These are phyloP conservation scores for Chloroclystis v-ata DNA, from an alignment of 2,888 invertebrate genomes.

Conservation along the genomic window DNA sequence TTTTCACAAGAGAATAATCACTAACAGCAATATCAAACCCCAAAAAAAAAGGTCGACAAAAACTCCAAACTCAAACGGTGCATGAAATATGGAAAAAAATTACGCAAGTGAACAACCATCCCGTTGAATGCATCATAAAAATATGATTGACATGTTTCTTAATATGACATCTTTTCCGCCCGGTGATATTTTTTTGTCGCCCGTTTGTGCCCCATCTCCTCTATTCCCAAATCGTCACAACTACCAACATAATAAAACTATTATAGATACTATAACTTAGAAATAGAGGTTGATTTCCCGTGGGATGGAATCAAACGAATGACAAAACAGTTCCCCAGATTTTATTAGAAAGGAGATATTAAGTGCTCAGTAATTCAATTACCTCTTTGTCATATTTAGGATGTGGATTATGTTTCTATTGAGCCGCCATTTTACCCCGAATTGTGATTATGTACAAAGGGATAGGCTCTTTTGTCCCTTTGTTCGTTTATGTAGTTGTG, in stretches of 20 bases:
- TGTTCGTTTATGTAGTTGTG: conserved; percentile 52
- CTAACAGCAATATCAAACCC: conserved; percentile 44
- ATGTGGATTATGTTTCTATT: conserved; percentile 76
- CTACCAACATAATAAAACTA: conserved; percentile 14
- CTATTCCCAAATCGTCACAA: conserved; percentile 20
- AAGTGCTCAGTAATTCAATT: conserved; percentile 75
- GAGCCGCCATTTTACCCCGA: conserved; percentile 59
- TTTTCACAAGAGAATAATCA: conserved; percentile 49
- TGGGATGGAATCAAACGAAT: conserved; percentile 2
- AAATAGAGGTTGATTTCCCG: conserved; percentile 10
- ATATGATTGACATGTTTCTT: conserved; percentile 78
- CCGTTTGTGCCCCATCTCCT: conserved; percentile 43
- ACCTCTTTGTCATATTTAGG: conserved; percentile 72
- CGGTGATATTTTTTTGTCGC: conserved; percentile 78
- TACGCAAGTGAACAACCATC: conserved; percentile 70
- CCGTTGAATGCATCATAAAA: conserved; percentile 73
- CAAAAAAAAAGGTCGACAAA: conserved; percentile 51
- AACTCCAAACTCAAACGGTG: conserved; percentile 53
- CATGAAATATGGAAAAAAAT: conserved; percentile 70
- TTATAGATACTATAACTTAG: background rate
- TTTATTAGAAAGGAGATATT: conserved; percentile 69
- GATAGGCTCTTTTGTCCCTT: conserved; percentile 61
- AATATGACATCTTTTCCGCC: conserved; percentile 75
- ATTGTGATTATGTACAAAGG: conserved; percentile 64
- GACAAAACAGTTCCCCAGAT: conserved; percentile 13